These are phyloP conservation scores for Pleuronectes platessa DNA, from an alignment of 2,113 vertebrate species.

Conservation along the genomic window DNA sequence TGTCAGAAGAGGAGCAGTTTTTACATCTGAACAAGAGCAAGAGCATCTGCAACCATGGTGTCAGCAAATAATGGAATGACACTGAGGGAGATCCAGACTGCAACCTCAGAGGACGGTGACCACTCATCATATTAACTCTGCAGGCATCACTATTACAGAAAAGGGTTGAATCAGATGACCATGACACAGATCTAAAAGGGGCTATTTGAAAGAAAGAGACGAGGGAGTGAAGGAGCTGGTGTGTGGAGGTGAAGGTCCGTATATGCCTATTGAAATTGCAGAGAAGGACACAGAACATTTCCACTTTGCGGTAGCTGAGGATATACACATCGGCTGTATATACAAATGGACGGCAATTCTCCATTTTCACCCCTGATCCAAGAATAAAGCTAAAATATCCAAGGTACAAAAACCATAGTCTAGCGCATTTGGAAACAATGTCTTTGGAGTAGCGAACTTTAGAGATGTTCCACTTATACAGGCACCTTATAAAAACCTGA, in stretches of 20 bases:
- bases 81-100: background rate
- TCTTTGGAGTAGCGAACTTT: too few relatives aligned
- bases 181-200: background rate
- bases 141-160: background rate
- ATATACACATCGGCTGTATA: too few relatives aligned
- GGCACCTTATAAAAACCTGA: too few relatives aligned
- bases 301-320: too few relatives aligned
- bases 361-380: too few relatives aligned
- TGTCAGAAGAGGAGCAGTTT: too few relatives aligned
- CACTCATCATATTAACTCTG: background rate
- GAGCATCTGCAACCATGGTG: background rate
- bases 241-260: background rate
- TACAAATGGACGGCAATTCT: too few relatives aligned
- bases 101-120: background rate
- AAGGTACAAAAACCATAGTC: too few relatives aligned
- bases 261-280: background rate
- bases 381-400: too few relatives aligned
- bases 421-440: too few relatives aligned
- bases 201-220: background rate
- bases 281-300: too few relatives aligned
- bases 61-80: background rate
- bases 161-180: background rate
- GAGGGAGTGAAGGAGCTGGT: background rate
- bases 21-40: background rate
- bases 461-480: too few relatives aligned